phyloP scores from a whole-genome alignment of 2,797 vertebrate genomes.

The Acipenser transmontanus region DNA sequence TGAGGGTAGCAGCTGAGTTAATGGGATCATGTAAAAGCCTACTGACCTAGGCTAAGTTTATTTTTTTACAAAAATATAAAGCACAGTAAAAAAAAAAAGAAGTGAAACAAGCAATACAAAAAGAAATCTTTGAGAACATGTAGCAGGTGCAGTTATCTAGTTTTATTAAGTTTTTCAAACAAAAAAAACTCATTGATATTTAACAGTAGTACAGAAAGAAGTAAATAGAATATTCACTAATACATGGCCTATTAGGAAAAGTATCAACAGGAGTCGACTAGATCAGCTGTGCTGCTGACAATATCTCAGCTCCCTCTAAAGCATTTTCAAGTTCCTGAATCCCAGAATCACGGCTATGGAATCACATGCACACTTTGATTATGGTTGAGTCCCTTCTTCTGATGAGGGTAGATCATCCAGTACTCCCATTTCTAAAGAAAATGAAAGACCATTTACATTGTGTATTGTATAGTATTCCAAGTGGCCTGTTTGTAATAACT shows the following conservation, averaged over 20 bases:
- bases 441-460: background rate
- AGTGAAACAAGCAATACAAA: too few relatives aligned
- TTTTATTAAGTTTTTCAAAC: slow-evolving; percentile 35
- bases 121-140: too few relatives aligned
- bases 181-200: background rate
- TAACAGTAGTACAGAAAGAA: slow-evolving; percentile 5
- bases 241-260: slow-evolving; percentile 8
- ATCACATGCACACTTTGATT: slow-evolving; percentile 22
- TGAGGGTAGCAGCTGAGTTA: too few relatives aligned
- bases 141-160: slow-evolving; percentile 32
- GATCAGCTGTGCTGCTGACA: background rate
- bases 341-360: background rate
- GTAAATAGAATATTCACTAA: slow-evolving; percentile 4
- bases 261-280: background rate
- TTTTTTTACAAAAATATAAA: too few relatives aligned
- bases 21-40: too few relatives aligned
- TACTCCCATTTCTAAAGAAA: slow-evolving; percentile 66
- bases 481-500: too few relatives aligned
- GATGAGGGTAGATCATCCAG: slow-evolving; percentile 62
- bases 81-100: too few relatives aligned
- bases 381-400: slow-evolving; percentile 67
- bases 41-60: too few relatives aligned
- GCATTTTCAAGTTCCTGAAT: background rate
- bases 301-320: background rate
- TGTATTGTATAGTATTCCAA: too few relatives aligned